These are phyloP conservation scores for Coryphaenoides rupestris DNA, from an alignment of 2,113 vertebrate species.

Conservation along the genomic window DNA sequence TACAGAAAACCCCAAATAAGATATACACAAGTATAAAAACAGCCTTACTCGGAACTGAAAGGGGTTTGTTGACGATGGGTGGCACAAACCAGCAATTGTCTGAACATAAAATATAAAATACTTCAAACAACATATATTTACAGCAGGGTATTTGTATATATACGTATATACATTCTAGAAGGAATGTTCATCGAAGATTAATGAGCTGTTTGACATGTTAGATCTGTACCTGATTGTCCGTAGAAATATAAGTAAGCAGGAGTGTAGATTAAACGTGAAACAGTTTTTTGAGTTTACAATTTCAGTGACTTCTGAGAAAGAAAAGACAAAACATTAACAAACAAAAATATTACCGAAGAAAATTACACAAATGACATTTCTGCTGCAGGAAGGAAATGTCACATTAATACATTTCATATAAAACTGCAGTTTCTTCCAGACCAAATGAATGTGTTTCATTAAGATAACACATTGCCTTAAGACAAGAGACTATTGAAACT, in stretches of 20 bases:
- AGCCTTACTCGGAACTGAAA: slow-evolving; percentile 13
- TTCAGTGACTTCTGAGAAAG: slow-evolving; percentile 8
- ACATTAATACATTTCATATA: slow-evolving; percentile 11
- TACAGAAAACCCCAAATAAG: slow-evolving; percentile 12
- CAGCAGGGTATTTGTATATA: slow-evolving; percentile 76
- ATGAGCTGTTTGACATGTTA: slow-evolving; percentile 77
- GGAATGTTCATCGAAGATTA: slow-evolving; percentile 83
- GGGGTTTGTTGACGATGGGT: slow-evolving; percentile 22
- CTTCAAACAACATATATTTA: slow-evolving; percentile 89
- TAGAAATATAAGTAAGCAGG: slow-evolving; percentile 68
- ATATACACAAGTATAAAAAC: slow-evolving; percentile 37
- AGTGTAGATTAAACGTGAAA: slow-evolving; percentile 24
- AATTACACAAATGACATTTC: slow-evolving; percentile 6
- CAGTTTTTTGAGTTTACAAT: slow-evolving; percentile 29
- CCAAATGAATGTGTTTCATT: not conserved
- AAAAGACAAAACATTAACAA: too few species aligned
- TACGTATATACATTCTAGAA: slow-evolving; percentile 55
- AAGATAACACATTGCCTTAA: too few species aligned
- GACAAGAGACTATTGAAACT: slow-evolving; percentile 12
- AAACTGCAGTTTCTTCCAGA: slow-evolving; percentile 8
- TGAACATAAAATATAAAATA: slow-evolving; percentile 39
- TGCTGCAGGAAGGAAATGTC: slow-evolving; percentile 7
- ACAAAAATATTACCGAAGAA: too few species aligned
- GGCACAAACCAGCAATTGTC: slow-evolving; percentile 47
- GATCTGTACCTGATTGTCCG: slow-evolving; percentile 89